Evolutionary conservation across 2,797 vertebrate species (phyloP).

Genomic region (Chloroceryle amazona): DNA sequence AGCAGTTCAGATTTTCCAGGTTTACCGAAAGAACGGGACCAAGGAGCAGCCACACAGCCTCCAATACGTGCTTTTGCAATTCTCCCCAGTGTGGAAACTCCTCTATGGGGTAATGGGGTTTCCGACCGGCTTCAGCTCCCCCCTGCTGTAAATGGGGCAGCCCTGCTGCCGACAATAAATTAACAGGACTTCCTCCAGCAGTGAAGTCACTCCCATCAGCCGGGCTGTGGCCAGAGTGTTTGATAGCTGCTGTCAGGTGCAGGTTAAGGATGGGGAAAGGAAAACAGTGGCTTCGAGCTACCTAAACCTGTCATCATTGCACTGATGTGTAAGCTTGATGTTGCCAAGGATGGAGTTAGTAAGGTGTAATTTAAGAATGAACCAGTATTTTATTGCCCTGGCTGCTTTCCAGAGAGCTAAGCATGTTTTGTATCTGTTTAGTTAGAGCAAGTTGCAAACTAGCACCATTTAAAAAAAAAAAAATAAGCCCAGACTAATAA

Average conservation of each 20-base stretch:
- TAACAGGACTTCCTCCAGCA: background rate
- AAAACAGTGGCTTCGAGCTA: background rate
- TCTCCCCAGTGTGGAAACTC: background rate
- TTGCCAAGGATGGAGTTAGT: background rate
- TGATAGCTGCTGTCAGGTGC: background rate
- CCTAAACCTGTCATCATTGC: background rate
- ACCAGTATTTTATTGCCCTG: background rate
- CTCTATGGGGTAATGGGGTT: background rate
- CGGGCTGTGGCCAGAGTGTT: background rate
- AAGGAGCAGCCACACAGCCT: background rate
- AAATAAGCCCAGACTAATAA: background rate
- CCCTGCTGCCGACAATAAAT: background rate
- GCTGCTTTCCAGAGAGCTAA: background rate
- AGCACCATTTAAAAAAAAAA: background rate
- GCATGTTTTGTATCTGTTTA: background rate
- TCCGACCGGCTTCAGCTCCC: background rate
- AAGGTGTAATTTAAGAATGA: background rate
- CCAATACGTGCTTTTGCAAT: slow-evolving; percentile 20
- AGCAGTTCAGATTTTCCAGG: slow-evolving; percentile 70
- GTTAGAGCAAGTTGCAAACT: background rate
- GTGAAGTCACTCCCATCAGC: background rate
- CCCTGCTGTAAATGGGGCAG: background rate
- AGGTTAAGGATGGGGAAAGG: background rate
- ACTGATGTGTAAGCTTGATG: background rate
- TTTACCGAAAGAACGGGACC: slow-evolving; percentile 19